Percentiles rank a stretch among this genome's conserved stretches.
Evolutionary conservation across 2,797 vertebrate genomes (phyloP).

Genomic region (Argyrosomus regius): DNA sequence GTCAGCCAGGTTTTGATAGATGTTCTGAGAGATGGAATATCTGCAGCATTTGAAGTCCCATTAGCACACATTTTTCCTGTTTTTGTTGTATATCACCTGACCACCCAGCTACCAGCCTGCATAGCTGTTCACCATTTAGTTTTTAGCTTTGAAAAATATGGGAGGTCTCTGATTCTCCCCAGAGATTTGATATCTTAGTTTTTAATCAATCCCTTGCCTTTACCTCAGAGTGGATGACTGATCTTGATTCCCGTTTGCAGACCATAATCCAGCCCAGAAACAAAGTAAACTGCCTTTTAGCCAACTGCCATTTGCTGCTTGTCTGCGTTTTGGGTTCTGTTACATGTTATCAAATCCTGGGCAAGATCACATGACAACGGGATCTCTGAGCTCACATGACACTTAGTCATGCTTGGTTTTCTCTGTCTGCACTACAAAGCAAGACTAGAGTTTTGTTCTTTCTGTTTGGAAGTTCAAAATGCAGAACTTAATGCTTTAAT

Average conservation of each 20-base stretch:
- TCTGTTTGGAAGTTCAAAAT: not conserved
- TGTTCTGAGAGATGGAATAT: too few species aligned
- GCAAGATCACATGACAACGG: constrained; percentile 6
- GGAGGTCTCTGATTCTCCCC: not conserved
- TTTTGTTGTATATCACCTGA: not conserved
- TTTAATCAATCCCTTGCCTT: not conserved
- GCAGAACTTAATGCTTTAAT: not conserved
- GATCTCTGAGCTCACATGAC: constrained; percentile 1
- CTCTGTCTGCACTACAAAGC: not conserved
- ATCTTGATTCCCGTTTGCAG: not conserved
- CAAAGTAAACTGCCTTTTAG: constrained; percentile 23
- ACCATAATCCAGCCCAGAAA: not conserved
- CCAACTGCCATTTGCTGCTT: constrained; percentile 2
- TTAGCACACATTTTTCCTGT: not conserved
- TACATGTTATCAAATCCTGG: not conserved
- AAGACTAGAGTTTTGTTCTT: not conserved
- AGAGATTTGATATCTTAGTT: too few species aligned
- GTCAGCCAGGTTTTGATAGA: not conserved
- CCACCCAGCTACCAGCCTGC: too few species aligned
- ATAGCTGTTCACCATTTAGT: not conserved
- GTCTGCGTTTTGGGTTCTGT: constrained; percentile 9
- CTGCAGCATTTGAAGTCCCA: too few species aligned
- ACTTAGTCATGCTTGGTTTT: not conserved
- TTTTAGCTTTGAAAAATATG: not conserved
- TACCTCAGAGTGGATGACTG: not conserved